A percentile compares a stretch with the other conserved stretches of the same genome.
These are phyloP conservation scores for Pionites leucogaster DNA, from an alignment of 2,113 vertebrate genomes.

Conservation along the genomic window DNA sequence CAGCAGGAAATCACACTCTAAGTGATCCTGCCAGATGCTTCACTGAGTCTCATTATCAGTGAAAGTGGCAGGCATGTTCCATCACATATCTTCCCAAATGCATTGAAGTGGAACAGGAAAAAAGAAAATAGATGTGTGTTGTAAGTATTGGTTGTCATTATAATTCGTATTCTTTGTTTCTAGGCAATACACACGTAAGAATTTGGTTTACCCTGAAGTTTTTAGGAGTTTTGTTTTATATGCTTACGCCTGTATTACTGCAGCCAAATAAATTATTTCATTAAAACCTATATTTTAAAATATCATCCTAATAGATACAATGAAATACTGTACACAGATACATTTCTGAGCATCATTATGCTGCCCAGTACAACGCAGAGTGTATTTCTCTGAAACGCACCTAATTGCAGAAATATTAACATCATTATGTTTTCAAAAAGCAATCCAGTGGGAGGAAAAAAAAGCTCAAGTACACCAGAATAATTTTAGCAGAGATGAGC, in stretches of 20 bases:
- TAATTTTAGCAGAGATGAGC: not conserved
- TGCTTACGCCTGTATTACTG: not conserved
- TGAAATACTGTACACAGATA: not conserved
- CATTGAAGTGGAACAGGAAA: not conserved
- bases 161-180: not conserved
- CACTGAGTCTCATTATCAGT: not conserved
- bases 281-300: not conserved
- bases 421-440: not conserved
- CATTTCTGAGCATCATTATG: not conserved
- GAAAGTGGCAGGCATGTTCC: not conserved
- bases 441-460: not conserved
- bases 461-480: not conserved
- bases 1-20: constrained; percentile 52
- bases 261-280: not conserved
- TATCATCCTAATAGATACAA: not conserved
- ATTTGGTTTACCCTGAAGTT: not conserved
- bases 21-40: constrained; percentile 17
- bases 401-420: not conserved
- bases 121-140: not conserved
- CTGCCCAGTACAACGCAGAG: not conserved
- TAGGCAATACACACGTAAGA: not conserved
- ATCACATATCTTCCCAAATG: not conserved
- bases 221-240: not conserved
- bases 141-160: not conserved
- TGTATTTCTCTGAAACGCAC: not conserved